A percentile compares a stretch with the other conserved stretches of the same genome.
Evolutionary conservation across 2,113 vertebrate species (phyloP).

Genomic region (Melospiza georgiana): DNA sequence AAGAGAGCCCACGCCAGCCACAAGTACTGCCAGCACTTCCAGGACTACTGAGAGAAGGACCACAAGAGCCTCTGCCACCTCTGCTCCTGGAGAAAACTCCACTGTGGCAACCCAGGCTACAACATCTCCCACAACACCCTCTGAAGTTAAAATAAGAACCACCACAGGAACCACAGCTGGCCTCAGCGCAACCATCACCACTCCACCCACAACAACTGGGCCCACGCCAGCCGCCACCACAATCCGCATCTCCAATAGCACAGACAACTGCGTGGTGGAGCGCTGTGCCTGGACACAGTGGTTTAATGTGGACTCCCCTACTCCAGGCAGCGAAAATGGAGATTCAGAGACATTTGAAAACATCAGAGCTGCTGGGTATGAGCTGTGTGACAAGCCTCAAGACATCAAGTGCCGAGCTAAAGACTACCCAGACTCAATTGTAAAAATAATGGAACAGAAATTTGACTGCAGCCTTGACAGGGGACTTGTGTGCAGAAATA

Average conservation of each 20-base stretch:
- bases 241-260: background rate
- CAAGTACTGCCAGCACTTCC: background rate
- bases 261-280: background rate
- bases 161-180: no score
- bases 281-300: conserved; percentile 64
- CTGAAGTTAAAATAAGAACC: no score
- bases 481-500: conserved; percentile 57
- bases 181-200: no score
- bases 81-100: no score
- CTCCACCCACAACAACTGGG: fast-evolving
- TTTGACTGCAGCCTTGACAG: background rate
- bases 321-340: background rate
- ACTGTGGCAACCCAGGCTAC: no score
- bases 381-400: conserved; percentile 2
- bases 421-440: background rate
- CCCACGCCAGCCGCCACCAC: fast-evolving
- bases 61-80: no score
- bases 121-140: no score
- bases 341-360: conserved; percentile 60
- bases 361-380: background rate
- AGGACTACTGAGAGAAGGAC: no score
- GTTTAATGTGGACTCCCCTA: conserved; percentile 55
- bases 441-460: conserved; percentile 34
- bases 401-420: conserved; percentile 59
- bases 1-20: fast-evolving